Evolutionary conservation across 2,797 vertebrate genomes (phyloP).

Genomic region (Sebastes iracundus): DNA sequence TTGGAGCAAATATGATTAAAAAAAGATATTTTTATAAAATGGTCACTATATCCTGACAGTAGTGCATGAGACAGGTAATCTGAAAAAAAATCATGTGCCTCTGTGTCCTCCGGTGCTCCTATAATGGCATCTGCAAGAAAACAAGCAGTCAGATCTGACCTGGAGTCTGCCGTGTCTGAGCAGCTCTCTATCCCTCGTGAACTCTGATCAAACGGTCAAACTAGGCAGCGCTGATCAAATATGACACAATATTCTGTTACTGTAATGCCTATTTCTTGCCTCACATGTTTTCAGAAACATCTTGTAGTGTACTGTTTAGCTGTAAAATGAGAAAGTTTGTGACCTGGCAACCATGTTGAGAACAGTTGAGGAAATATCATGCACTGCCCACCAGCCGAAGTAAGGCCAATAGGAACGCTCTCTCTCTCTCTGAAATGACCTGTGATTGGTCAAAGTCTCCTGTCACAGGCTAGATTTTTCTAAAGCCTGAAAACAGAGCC

Average conservation of each 20-base stretch:
- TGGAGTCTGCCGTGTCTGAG: fast-evolving
- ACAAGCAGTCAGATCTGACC: too few relatives aligned
- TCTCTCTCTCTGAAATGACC: neutral
- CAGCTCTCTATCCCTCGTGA: neutral
- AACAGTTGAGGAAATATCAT: neutral
- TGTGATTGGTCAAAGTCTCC: neutral
- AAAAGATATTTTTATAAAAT: too few relatives aligned
- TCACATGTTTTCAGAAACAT: neutral
- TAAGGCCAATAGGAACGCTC: neutral
- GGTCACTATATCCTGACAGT: too few relatives aligned
- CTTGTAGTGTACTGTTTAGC: neutral
- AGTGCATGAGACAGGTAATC: too few relatives aligned
- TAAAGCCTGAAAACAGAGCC: neutral
- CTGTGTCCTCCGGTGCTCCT: too few relatives aligned
- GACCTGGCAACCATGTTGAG: neutral
- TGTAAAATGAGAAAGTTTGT: neutral
- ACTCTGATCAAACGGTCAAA: neutral
- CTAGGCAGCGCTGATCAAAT: neutral
- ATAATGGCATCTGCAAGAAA: too few relatives aligned
- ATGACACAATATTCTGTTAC: neutral
- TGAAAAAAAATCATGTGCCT: too few relatives aligned
- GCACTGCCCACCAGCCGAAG: neutral
- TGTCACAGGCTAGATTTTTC: too few relatives aligned
- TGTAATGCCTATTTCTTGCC: neutral
- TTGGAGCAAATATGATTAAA: too few relatives aligned